A percentile compares a stretch with the other conserved stretches of the same genome.
Evolutionary conservation across 2,797 vertebrate species (phyloP).

Genomic region (Danio choprae): DNA sequence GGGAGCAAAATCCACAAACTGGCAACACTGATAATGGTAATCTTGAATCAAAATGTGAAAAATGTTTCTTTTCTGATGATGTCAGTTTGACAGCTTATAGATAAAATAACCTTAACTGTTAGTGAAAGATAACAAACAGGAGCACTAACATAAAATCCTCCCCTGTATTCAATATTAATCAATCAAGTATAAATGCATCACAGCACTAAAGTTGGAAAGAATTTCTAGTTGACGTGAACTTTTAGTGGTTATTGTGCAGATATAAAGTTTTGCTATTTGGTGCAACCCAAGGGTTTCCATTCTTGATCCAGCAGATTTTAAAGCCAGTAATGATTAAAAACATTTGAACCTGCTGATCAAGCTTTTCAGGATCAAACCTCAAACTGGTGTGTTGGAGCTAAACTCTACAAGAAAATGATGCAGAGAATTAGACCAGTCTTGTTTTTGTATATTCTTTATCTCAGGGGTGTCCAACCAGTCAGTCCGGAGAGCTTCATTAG

Average conservation of each 20-base stretch:
- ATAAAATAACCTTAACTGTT: too few relatives aligned
- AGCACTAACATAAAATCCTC: neutral
- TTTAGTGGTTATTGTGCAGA: neutral
- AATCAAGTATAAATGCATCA: neutral
- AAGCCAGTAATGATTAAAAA: neutral
- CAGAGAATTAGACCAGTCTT: too few relatives aligned
- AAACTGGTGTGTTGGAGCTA: neutral
- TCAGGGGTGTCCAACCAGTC: too few relatives aligned
- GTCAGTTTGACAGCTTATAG: too few relatives aligned
- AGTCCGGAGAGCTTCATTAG: too few relatives aligned
- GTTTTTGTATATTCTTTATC: too few relatives aligned
- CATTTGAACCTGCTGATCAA: slow-evolving; percentile 10
- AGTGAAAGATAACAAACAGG: too few relatives aligned
- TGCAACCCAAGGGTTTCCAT: neutral
- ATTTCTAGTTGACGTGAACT: neutral
- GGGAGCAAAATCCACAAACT: neutral
- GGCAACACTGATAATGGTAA: neutral
- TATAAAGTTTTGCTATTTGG: neutral
- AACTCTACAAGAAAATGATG: too few relatives aligned
- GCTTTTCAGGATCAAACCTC: neutral
- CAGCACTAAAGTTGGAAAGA: neutral
- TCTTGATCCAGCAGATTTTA: neutral
- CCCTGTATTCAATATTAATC: neutral
- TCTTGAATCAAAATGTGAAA: too few relatives aligned
- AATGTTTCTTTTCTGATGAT: too few relatives aligned